A percentile compares a stretch with the other conserved stretches of the same genome.
Conservation (phyloP, 2,797 vertebrate species). For the Merluccius polli region DNA sequence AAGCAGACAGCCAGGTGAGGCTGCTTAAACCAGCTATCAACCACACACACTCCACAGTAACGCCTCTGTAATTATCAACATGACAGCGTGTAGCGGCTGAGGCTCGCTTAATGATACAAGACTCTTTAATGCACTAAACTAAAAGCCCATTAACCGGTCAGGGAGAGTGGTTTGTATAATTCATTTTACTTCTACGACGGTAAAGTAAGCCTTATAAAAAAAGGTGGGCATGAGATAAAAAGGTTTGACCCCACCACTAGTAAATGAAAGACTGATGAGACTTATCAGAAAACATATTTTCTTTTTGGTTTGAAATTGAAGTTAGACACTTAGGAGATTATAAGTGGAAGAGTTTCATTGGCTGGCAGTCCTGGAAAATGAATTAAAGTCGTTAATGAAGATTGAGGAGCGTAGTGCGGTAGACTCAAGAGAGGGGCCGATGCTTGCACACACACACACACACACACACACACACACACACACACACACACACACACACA, state of each 20-base stretch:
- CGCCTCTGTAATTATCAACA: too few species aligned
- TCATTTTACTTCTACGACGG: too few species aligned
- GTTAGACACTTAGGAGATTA: constrained; percentile 25
- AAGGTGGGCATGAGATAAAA: not conserved
- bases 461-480: not conserved
- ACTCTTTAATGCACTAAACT: too few species aligned
- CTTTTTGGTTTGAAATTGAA: constrained; percentile 35
- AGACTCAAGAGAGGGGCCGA: not conserved
- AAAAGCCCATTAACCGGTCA: not conserved
- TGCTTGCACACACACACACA: not conserved
- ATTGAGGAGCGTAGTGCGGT: not conserved
- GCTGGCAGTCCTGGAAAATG: constrained; percentile 4
- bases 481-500: constrained; percentile 10
- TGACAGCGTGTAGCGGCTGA: not conserved
- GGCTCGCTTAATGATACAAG: not conserved
- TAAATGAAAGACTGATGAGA: constrained; percentile 26
- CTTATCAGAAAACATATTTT: constrained; percentile 9
- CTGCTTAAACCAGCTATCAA: too few species aligned
- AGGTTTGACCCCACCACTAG: not conserved
- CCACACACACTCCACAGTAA: too few species aligned
- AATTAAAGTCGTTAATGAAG: not conserved
- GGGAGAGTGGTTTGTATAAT: too few species aligned
- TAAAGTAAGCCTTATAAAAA: too few species aligned
- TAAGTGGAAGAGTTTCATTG: constrained; percentile 18
- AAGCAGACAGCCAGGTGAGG: too few species aligned